Evolutionary conservation across 2,797 vertebrate species (phyloP), one percentile per base, ranked within the genome.

Genomic region (Sebastes flavidus): DNA sequence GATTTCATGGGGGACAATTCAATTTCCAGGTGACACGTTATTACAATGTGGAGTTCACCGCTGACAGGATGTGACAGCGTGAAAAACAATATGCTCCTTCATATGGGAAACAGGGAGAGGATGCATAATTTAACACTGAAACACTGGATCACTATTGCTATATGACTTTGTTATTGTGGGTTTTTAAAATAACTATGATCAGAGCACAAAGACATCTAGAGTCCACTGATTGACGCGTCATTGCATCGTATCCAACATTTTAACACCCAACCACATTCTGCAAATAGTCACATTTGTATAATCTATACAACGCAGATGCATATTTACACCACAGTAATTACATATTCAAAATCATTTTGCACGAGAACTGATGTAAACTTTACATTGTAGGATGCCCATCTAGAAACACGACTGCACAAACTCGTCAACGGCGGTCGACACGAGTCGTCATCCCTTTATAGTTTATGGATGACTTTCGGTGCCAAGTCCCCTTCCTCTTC

Each of bases 311-410:
- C 59, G 72, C 69, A 86, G 70, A 90, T 82, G 70, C 80, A 72
- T 93, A 92, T 95, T 91, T 91, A 92, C 87, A 93, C 79, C 77
- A 90, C 72, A 67, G 27, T 89, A 86, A 68, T 88, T 80, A 89
- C 80, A 94, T 81, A 55, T 90, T 83, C 42, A 87, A 87, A 88
- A 77, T 78, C 4, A 20, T 66, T 77, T 86, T 86, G 54, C 78
- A 93, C 86, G 84, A 82, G 69, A 81, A 87, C 58, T 42, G 46
- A 78, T 88, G 77, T 82, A 83, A 89, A 91, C 81, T 86, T 82
- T 88, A 91, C 81, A 87, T 73, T 59, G 74, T 81, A 36, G 65
- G 29, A 62, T 2, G 59, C 67, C 75, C 65, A 13, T 61, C 38
- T 5, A 22, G 6, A 88, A 66, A 62, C 73, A 46, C 2, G 12